Evolutionary conservation across 2,888 invertebrate species (phyloP), one percentile per base, ranked within the genome.

Genomic region (Acleris laterana): DNA sequence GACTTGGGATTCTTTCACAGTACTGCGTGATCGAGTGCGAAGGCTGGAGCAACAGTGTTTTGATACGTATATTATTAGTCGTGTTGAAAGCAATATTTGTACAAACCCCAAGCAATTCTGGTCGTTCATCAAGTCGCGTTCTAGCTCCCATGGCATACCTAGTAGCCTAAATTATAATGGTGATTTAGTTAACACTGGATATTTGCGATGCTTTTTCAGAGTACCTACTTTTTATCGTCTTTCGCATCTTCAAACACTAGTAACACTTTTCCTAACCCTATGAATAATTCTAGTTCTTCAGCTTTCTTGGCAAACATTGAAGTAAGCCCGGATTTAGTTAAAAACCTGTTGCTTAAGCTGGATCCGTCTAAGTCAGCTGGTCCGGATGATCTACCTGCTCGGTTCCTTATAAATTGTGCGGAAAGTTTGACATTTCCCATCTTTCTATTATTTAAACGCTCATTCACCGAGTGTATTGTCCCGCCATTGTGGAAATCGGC

Each of bases 61-160:
- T 56, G 6, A 5, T 22, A 16, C 42, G 7, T 56, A 56, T 13
- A 42, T 44, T 42, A 11, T 13, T n/a, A n/a, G n/a, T 1, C 19
- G 6, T 0, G n/a, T 44, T 1, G 56, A 56, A 22, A 5, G 5
- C 3, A 44, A 56, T 22, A 56, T 56, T n/a, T 6, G n/a, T 16
- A 56, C 44, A n/a, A 38, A 32, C 17, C 38, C 53, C 7, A 53
- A 53, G 17, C 53, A 52, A 7, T 52, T 52, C 32, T 52, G 52
- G 53, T 53, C 53, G 1, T 53, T 38, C 11, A 38, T 53, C 5
- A 53, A 53, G 9, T 53, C 53, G 1, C 32, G 53, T 5, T 38
- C 32, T 3, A 9, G 17, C 7, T 38, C 17, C 17, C 17, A 32
- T 17, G 38, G 17, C 7, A 53, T 53, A 2, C 53, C 53, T 9